Evolutionary conservation across 2,888 invertebrate genomes (phyloP).

Genomic region (Axea sp.): DNA sequence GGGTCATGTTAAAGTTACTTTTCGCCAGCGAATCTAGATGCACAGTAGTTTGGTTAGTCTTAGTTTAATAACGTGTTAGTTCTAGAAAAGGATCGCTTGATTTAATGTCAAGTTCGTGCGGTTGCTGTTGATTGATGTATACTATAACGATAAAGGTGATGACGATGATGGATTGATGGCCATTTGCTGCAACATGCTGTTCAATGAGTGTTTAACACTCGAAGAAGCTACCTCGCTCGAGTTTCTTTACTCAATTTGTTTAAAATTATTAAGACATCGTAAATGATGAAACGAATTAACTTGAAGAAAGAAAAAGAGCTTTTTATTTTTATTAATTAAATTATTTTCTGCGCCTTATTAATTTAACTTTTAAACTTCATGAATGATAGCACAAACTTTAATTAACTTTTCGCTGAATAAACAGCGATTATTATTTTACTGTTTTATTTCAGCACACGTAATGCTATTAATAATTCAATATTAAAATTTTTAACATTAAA

Average conservation of each 20-base stretch:
- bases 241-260: no score
- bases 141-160: slow-evolving; percentile 16
- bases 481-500: no score
- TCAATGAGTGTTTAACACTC: slow-evolving; percentile 13
- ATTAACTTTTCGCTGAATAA: neutral
- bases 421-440: neutral
- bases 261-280: no score
- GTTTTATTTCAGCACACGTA: no score
- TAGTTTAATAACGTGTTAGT: slow-evolving; percentile 50
- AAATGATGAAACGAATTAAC: no score
- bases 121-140: slow-evolving; percentile 42
- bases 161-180: slow-evolving; percentile 47
- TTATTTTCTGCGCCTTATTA: no score
- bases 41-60: slow-evolving; percentile 37
- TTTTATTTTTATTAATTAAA: no score
- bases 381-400: no score
- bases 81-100: slow-evolving; percentile 37
- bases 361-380: no score
- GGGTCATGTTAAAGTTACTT: slow-evolving; percentile 40
- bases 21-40: slow-evolving; percentile 24
- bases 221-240: neutral
- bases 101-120: slow-evolving; percentile 40
- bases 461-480: no score
- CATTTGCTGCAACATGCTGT: slow-evolving; percentile 27
- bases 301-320: no score